Evolutionary conservation across 2,888 invertebrate species (phyloP).

Genomic region (Geotrupes spiniger): DNA sequence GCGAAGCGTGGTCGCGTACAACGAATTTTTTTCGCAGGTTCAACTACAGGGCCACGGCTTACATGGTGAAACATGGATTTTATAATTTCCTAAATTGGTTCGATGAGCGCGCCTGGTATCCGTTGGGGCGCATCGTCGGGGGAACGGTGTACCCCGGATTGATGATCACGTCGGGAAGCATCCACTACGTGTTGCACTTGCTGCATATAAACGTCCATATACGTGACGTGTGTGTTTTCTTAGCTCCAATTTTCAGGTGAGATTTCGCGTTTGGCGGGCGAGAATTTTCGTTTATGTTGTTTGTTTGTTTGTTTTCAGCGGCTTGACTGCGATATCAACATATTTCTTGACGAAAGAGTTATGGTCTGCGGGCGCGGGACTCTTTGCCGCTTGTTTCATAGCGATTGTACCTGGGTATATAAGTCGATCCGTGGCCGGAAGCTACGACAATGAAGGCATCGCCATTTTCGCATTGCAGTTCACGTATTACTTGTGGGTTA

Average conservation of each 20-base stretch:
- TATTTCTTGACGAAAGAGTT: conserved; percentile 96
- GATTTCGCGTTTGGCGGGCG: background rate
- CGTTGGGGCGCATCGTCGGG: conserved; percentile 96
- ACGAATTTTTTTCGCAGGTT: conserved; percentile 67
- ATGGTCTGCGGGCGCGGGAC: conserved; percentile 94
- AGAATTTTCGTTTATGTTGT: background rate
- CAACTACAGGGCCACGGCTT: conserved; percentile 97
- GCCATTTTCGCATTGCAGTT: conserved; percentile 99
- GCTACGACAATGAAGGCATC: conserved; percentile 99
- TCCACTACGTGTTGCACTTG: conserved; percentile 88
- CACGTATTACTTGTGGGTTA: conserved; percentile 97
- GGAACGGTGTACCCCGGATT: conserved; percentile 99
- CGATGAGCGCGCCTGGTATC: conserved; percentile 99
- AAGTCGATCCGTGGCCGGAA: conserved; percentile 97
- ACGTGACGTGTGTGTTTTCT: conserved; percentile 96
- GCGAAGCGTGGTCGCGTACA: background rate
- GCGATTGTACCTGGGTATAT: conserved; percentile 99
- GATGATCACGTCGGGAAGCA: conserved; percentile 98
- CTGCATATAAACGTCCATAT: conserved; percentile 97
- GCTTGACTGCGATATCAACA: conserved; percentile 95
- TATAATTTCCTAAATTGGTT: conserved; percentile 99
- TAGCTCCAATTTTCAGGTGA: conserved; percentile 95
- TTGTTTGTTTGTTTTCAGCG: conserved; percentile 61
- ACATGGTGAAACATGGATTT: conserved; percentile 99
- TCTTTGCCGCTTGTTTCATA: conserved; percentile 98